Evolutionary conservation across 2,888 invertebrate species (phyloP).

Genomic region (Tenthredo mesomela): DNA sequence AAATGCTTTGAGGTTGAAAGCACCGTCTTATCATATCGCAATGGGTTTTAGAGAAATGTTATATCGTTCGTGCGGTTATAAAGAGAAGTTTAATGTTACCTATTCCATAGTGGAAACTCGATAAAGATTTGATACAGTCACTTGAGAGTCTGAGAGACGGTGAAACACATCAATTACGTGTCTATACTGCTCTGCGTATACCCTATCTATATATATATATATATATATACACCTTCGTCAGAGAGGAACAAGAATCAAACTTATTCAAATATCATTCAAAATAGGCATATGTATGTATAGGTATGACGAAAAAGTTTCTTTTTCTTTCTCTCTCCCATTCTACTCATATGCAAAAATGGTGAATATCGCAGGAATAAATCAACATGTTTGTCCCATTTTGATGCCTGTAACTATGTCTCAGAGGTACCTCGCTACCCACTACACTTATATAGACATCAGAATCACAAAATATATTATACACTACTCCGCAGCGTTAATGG

Average conservation of each 20-base stretch:
- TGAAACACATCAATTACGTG: background rate
- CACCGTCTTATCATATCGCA: background rate
- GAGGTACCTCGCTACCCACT: background rate
- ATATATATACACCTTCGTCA: no score
- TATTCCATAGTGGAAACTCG: background rate
- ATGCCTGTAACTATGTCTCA: background rate
- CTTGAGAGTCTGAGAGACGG: background rate
- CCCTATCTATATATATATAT: background rate
- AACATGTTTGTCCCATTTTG: background rate
- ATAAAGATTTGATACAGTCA: background rate
- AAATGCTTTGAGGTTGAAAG: background rate
- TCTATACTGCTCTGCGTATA: background rate
- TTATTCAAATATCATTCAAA: slow-evolving; percentile 13
- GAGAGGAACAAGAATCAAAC: background rate
- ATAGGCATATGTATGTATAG: background rate
- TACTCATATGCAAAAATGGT: background rate
- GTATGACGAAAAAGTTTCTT: slow-evolving; percentile 5
- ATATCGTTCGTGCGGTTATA: background rate
- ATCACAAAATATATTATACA: slow-evolving; percentile 10
- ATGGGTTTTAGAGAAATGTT: background rate
- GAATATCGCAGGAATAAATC: slow-evolving; percentile 12
- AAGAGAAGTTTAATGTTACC: background rate
- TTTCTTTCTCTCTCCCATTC: background rate
- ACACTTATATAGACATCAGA: background rate
- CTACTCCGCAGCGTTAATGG: background rate